Conservation (phyloP, 2,113 vertebrate species). For the Catharus minimus region DNA sequence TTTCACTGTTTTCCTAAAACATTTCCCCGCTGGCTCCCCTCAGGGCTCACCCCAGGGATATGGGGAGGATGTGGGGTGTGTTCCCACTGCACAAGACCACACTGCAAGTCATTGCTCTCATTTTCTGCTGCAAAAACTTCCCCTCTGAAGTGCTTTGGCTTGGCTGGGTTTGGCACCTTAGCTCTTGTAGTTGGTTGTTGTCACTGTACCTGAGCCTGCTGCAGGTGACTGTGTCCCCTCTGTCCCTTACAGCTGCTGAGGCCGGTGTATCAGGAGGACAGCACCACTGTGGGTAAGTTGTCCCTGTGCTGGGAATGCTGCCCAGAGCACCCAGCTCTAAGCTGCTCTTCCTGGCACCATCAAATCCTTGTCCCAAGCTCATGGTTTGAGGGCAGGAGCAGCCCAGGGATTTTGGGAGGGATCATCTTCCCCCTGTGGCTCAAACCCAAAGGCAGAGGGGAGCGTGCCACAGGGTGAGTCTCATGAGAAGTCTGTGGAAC, state of each 20-base stretch:
- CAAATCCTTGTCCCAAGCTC: neutral
- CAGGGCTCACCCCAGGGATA: neutral
- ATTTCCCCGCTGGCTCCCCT: neutral
- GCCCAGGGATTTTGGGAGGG: neutral
- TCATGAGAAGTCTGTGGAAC: neutral
- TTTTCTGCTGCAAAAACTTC: neutral
- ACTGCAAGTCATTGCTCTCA: neutral
- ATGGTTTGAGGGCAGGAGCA: neutral
- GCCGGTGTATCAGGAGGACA: slow-evolving; percentile 85
- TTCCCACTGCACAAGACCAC: neutral
- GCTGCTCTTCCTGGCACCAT: neutral
- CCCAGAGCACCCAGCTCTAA: neutral
- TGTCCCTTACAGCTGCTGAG: slow-evolving; percentile 80
- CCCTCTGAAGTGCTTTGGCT: neutral
- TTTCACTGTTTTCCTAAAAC: neutral
- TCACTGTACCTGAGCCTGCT: neutral
- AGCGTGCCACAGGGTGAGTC: neutral
- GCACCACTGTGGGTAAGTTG: slow-evolving; percentile 80
- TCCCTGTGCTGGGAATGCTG: neutral
- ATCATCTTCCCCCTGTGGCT: neutral
- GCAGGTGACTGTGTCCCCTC: neutral
- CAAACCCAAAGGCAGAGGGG: neutral
- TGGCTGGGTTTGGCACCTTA: neutral
- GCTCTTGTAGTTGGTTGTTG: neutral
- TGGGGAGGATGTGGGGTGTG: neutral